Base-by-base conservation (phyloP, 2,797 vertebrate genomes). In the Diplodus sargus region DNA sequence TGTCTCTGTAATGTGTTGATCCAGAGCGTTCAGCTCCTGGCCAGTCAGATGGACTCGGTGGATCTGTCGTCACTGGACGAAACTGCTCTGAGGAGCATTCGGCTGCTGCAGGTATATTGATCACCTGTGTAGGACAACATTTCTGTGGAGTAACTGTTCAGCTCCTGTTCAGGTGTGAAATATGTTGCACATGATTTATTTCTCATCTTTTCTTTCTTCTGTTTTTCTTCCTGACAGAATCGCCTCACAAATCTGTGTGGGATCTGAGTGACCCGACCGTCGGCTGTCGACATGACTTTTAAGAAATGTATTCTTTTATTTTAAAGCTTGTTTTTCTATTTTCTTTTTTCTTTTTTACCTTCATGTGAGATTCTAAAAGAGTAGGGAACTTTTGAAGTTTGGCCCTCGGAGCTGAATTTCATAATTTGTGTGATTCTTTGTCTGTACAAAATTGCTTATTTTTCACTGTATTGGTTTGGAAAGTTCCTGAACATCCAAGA, bases 21-120 rank as follows among this genome's bases (percentile, higher is more conserved):
- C 4, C 90, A 95, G 95, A 93, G 91, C 70, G 70, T 96, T 45
- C 95, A 95, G 93, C 91, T 96, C 57, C 76, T 96, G 91, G 94
- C 94, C 82, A 95, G 94, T 86, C 91, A 96, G 91, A 94, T 96
- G 91, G 90, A 96, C 79, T 93, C 94, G 0, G 83, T 95, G 58
- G 95, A 96, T 59, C 81, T 96, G 74, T 91, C 90, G 9, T 85
- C 87, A n/a, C 83, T 96, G 82, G 94, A 95, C 45, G 92, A 95
- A 70, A 90, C 72, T 0, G 91, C 94, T 2, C 60, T 95, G 45
- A 90, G 20, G 77, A 94, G 93, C 78, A 95, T 96, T 45, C 89
- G 89, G 3, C 86, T 78, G 73, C 93, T 96, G 43, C 87, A 95
- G 95, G 95, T 95, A 83, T 18, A 23, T 49, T 17, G 2, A 64